phyloP scores from a whole-genome alignment of 2,888 invertebrate species.

The Muschampia plurimacula region DNA sequence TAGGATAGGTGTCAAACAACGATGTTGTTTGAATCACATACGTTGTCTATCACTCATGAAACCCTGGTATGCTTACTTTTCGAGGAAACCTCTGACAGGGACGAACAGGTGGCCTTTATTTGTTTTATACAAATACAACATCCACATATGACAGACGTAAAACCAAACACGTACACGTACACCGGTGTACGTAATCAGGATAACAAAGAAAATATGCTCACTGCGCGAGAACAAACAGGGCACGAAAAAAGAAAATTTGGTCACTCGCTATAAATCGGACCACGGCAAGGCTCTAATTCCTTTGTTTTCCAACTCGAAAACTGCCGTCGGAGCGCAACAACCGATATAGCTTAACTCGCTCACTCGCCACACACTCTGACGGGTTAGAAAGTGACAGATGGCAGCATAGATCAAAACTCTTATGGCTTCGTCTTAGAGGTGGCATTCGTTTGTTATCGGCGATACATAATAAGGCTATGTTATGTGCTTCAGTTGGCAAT shows the following conservation, averaged over 20 bases:
- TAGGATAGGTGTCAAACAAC: conserved; percentile 1
- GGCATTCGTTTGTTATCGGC: conserved; percentile 28
- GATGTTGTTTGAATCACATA: not conserved
- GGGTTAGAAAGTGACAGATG: conserved; percentile 44
- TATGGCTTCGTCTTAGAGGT: conserved; percentile 31
- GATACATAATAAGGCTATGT: conserved; percentile 33
- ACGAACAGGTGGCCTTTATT: not conserved
- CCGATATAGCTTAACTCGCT: conserved; percentile 61
- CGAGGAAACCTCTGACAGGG: not conserved
- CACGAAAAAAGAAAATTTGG: conserved; percentile 70
- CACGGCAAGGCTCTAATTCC: conserved; percentile 75
- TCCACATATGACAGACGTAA: not conserved
- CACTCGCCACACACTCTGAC: conserved; percentile 39
- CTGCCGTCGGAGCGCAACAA: conserved; percentile 59
- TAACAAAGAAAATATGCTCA: conserved; percentile 31
- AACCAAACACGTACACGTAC: not conserved
- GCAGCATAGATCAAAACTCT: conserved; percentile 34
- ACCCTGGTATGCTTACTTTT: not conserved
- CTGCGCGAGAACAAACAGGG: conserved; percentile 30
- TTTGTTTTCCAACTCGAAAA: conserved; percentile 82
- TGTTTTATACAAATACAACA: not conserved
- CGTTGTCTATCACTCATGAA: not conserved
- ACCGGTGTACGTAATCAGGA: not conserved
- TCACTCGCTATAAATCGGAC: conserved; percentile 75
- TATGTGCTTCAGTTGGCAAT: conserved; percentile 30